Conservation (phyloP, 2,888 invertebrate genomes). For the Argyra leucocephala region DNA sequence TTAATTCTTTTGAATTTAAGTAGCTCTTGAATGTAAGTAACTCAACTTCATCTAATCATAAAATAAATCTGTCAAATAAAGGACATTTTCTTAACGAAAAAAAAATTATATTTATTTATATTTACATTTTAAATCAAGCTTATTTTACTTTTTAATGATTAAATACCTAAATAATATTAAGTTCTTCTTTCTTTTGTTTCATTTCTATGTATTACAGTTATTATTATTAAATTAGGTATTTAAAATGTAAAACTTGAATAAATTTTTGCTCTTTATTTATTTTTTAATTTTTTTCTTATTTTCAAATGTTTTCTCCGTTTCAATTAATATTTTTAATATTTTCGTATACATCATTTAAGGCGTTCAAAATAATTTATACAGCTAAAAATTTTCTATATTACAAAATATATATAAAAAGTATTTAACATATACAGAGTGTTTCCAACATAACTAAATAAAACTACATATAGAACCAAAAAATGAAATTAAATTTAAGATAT, state of each 20-base stretch:
- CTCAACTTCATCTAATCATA: no score
- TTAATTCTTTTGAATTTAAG: no score
- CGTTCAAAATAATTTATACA: neutral
- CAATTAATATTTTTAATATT: neutral
- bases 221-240: neutral
- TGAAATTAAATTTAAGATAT: no score
- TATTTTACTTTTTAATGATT: neutral
- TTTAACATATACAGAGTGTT: neutral
- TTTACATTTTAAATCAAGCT: no score
- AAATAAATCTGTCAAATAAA: no score
- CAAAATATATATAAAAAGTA: neutral
- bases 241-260: neutral
- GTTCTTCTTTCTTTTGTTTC: no score
- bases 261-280: neutral
- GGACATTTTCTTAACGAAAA: no score
- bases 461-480: no score
- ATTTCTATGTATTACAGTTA: neutral
- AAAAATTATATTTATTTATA: no score
- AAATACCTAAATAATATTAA: neutral
- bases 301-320: neutral
- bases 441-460: no score
- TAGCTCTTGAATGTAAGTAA: no score
- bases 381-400: slow-evolving; percentile 2
- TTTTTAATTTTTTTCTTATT: neutral
- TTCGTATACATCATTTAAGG: neutral